Evolutionary conservation across 2,797 vertebrate genomes (phyloP), one percentile per base, ranked within the genome.

Genomic region (Pipistrellus nathusii): DNA sequence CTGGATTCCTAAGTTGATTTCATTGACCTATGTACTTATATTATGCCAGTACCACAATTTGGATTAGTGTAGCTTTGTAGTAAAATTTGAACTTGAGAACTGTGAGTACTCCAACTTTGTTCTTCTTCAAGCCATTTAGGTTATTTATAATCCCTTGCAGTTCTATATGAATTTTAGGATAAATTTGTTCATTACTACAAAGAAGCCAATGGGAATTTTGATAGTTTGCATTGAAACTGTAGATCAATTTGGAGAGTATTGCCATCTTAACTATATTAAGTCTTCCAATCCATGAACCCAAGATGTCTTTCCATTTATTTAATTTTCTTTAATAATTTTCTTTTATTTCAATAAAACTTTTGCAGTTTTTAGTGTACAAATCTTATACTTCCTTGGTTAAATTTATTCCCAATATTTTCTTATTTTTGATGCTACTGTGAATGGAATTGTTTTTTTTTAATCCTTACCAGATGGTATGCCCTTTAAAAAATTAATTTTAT

Each of bases 251-350:
- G 69, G 85, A 71, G 68, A 85, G 14, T 41, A 35, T 64, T 85
- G 25, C 30, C 23, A 53, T 38, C 69, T 62, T 88, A 69, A 53
- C 53, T 69, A 30, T n/a, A 38, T 38, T 76, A 53, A 46, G 35
- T n/a, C 11, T 87, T 77, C 59, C 6, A 32, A 18, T 83, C 44
- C 25, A 13, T 32, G 57, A 90, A 46, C 25, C n/a, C 11, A 38
- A 8, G 6, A 48, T 77, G 6, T 64, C 32, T 86, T 81, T 90
- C 76, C 76, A 64, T 35, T 91, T 88, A 48, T 57, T 85, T 66
- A 84, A 57, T 92, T 82, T 90, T 93, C 69, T 83, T 90, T 90
- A 72, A 62, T n/a, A n/a, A n/a, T n/a, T n/a, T n/a, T n/a, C n/a
- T n/a, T 62, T 62, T 62, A 2, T 62, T 62, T 30, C 59, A 86